Base-by-base conservation (phyloP, 2,797 vertebrate genomes). In the Lindbergichthys nudifrons region DNA sequence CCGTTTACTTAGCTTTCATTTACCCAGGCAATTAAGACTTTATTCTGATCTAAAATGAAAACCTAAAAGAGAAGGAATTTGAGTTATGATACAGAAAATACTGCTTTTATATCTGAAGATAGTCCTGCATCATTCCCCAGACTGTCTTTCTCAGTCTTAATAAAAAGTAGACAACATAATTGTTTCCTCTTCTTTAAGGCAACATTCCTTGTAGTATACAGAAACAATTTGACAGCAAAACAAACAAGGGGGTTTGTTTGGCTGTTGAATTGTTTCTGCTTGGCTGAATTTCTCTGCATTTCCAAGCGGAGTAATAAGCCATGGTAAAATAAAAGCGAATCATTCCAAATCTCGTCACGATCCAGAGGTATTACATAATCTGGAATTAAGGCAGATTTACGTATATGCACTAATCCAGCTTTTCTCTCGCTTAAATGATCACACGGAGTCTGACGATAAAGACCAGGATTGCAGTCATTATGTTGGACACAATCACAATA, bases 361-460 rank as follows among this genome's bases (percentile, higher is more conserved):
- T 83, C 19, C 76, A 57, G 62, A 60, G 47, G 14, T 0, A 26
- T 85, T 77, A 66, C 13, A 1, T 75, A 82, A 86, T 42, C 45
- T 48, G 54, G 56, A 59, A 70, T 87, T 72, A 74, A 36, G 0
- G 5, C 67, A 82, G 83, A 80, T 81, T 73, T 53, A 74, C 53
- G 30, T 59, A 70, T 48, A 48, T 15, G 60, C 51, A 10, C 66
- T 86, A 83, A 88, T 87, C 85, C 77, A n/a, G 5, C 21, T 78
- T 68, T 59, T 51, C 66, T 65, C 61, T 77, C 36, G 0, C 36
- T 68, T 60, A 51, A 75, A 70, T 10, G 61, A 58, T 65, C 1
- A 54, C 53, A 19, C 39, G 1, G 39, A 60, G 60, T 42, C 73
- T 57, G 59, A 47, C 66, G 47, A 64, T 41, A 70, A 23, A 70